Evolutionary conservation across 2,797 vertebrate species (phyloP).

Genomic region (Hippopotamyrus pictus): DNA sequence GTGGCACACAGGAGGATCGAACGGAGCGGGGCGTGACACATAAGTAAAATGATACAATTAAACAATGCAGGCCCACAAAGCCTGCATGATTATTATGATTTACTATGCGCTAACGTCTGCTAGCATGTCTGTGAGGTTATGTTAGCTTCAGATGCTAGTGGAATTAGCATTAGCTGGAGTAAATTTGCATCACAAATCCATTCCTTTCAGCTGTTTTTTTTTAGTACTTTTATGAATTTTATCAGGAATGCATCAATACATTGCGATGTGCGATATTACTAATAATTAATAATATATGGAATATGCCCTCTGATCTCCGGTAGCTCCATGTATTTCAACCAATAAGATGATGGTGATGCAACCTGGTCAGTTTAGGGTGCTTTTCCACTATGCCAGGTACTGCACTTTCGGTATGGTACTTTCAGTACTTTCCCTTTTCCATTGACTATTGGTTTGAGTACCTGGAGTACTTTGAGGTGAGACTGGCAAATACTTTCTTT

Average conservation of each 20-base stretch:
- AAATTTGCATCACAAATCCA: not conserved
- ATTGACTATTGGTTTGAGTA: no score
- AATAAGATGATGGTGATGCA: not conserved
- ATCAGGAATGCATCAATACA: not conserved
- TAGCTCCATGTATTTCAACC: not conserved
- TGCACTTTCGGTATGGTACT: not conserved
- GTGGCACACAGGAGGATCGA: no score
- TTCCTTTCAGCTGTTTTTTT: not conserved
- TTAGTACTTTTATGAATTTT: not conserved
- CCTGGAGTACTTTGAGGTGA: not conserved
- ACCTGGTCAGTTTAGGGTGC: not conserved
- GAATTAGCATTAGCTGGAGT: not conserved
- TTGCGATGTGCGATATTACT: not conserved
- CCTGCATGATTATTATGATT: not conserved
- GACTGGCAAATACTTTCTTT: not conserved
- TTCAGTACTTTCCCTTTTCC: not conserved
- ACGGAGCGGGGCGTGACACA: no score
- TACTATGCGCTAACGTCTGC: not conserved
- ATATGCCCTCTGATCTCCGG: not conserved
- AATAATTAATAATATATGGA: not conserved
- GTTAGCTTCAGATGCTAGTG: not conserved
- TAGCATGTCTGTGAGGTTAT: not conserved
- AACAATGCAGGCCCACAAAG: not conserved
- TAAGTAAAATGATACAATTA: not conserved
- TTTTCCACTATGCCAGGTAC: not conserved